Base-by-base conservation (phyloP, 2,113 vertebrate genomes). In the Dicentrarchus labrax region DNA sequence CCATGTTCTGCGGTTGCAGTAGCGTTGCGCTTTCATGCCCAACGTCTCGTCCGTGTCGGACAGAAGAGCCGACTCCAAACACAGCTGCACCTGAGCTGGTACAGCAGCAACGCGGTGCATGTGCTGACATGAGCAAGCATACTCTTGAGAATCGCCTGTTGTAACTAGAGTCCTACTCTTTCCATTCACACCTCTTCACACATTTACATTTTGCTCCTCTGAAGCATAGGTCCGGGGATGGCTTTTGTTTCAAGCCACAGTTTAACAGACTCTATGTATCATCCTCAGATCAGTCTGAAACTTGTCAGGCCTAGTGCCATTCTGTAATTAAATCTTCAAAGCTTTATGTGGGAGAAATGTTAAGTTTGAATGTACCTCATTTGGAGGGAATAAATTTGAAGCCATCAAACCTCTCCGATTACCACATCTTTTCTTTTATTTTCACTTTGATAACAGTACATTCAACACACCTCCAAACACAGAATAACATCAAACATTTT, bases 31-130 rank as follows among this genome's bases (percentile, higher is more conserved):
- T 90, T 93, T 93, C 82, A 87, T 91, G 86, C 90, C 82, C 60
- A 15, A 38, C 54, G n/a, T 79, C 4, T 59, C 70, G 43, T 87
- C 84, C 54, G n/a, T 80, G 89, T 88, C 24, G 41, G 85, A 66
- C 88, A 39, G 76, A 88, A 76, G 85, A 80, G 88, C 78, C 69
- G 75, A 91, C 78, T 91, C 92, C 85, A 95, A 95, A 94, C 94
- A 95, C 93, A 95, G 94, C 95, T 96, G 95, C 89, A 61, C 80
- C 86, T 93, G 90, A 88, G 93, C 91, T 94, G 93, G 91, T 91
- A 72, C 80, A 66, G 70, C 72, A 53, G 87, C 77, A 76, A 47
- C 51, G 6, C 70, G 24, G 60, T 91, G 91, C 94, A 78, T 94
- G 95, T 94, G 90, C 86, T 76, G 94, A 94, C 91, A 93, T 86